Conservation (phyloP, 2,888 invertebrate species). For the Agrotis segetum region DNA sequence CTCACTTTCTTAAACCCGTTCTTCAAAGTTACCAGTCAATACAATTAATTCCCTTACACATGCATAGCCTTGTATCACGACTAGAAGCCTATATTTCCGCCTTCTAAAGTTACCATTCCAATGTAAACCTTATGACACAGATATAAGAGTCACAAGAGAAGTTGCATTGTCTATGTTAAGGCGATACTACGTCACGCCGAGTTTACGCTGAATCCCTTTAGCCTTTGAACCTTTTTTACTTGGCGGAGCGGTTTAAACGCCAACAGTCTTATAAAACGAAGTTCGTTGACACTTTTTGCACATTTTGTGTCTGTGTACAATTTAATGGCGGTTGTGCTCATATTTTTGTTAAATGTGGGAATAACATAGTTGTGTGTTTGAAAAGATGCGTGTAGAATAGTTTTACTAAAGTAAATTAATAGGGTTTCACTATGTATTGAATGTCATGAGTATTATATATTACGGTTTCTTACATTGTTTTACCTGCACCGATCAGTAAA, state of each 20-base stretch:
- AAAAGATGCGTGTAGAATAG: too few relatives aligned
- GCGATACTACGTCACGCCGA: conserved; percentile 29
- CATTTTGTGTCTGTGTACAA: not conserved
- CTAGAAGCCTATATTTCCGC: conserved; percentile 25
- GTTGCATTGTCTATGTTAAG: conserved; percentile 14
- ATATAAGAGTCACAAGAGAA: not conserved
- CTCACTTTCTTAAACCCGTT: conserved; percentile 8
- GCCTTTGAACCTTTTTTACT: conserved; percentile 37
- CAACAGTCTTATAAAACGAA: conserved; percentile 22
- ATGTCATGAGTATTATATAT: too few relatives aligned
- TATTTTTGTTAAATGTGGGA: not conserved
- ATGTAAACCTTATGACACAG: not conserved
- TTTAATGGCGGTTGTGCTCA: not conserved
- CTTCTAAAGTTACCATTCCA: not conserved
- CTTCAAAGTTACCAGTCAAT: conserved; percentile 28
- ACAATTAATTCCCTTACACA: conserved; percentile 34
- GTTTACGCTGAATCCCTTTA: conserved; percentile 28
- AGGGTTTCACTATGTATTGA: not conserved
- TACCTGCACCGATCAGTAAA: too few relatives aligned
- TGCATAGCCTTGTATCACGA: conserved; percentile 14
- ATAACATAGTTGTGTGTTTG: too few relatives aligned
- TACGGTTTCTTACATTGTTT: too few relatives aligned
- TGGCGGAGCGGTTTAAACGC: conserved; percentile 24
- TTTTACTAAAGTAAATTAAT: not conserved
- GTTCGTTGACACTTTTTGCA: conserved; percentile 32